Percentiles rank a stretch among this genome's conserved stretches.
These are phyloP conservation scores for Ceuthmochares aereus DNA, from an alignment of 2,113 vertebrate species.

Conservation along the genomic window DNA sequence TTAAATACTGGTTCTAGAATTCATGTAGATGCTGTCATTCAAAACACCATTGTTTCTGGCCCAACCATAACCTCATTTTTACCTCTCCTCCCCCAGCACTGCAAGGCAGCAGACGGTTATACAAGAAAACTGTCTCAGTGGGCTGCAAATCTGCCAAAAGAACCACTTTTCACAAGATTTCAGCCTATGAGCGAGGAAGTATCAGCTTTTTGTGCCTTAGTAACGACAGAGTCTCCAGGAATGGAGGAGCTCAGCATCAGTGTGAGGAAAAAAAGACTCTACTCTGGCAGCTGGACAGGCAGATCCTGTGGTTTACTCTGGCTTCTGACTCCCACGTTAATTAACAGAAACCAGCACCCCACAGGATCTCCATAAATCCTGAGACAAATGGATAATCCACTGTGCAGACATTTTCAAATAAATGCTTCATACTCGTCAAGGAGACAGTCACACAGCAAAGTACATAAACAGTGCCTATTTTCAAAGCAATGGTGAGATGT, in stretches of 20 bases:
- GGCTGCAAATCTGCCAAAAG: neutral
- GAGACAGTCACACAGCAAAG: neutral
- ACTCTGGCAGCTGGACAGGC: neutral
- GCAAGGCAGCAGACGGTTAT: neutral
- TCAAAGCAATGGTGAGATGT: neutral
- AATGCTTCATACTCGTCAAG: neutral
- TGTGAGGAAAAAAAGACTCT: neutral
- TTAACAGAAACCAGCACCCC: neutral
- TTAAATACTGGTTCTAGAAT: neutral
- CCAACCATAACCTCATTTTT: neutral
- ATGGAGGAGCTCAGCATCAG: neutral
- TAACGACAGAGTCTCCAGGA: neutral
- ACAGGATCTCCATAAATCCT: slow-evolving; percentile 14
- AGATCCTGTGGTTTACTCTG: neutral
- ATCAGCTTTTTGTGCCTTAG: neutral
- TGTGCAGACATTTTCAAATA: neutral
- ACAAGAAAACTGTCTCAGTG: neutral
- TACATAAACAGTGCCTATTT: neutral
- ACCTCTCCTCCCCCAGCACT: neutral
- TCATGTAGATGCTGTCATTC: neutral
- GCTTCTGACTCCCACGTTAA: neutral
- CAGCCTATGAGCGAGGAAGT: neutral
- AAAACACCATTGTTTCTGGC: neutral
- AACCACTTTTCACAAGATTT: neutral
- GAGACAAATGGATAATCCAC: neutral